Evolutionary conservation across 2,113 vertebrate genomes (phyloP).

Genomic region (Brachionichthys hirsutus): DNA sequence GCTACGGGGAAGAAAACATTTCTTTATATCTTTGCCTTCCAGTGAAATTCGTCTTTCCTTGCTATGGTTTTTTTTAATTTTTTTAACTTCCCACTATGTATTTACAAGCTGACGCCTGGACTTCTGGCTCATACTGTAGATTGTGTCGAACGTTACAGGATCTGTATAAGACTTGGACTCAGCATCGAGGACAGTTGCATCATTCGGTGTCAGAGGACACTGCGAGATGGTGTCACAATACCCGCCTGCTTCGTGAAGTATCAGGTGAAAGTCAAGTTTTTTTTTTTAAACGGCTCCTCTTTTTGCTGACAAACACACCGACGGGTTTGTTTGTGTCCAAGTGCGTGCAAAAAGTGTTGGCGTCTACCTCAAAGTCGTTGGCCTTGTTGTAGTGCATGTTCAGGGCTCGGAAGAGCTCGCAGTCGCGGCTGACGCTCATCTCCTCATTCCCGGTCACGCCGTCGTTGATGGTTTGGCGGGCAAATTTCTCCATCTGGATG

Average conservation of each 20-base stretch:
- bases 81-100: no score
- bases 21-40: neutral
- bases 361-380: constrained; percentile 96
- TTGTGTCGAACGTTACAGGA: constrained; percentile 11
- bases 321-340: neutral
- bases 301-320: constrained; percentile 1
- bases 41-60: neutral
- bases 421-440: constrained; percentile 93
- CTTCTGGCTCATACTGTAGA: no score
- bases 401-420: constrained; percentile 95
- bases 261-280: constrained; percentile 34
- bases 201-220: constrained; percentile 28
- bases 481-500: constrained; percentile 99
- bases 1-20: neutral
- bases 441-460: constrained; percentile 90
- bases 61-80: no score
- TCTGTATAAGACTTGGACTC: constrained; percentile 43
- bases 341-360: neutral
- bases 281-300: constrained; percentile 1
- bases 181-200: constrained; percentile 7
- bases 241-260: constrained; percentile 37
- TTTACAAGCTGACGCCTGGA: no score
- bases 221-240: constrained; percentile 43
- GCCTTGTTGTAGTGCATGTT: constrained; percentile 99
- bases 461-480: constrained; percentile 95